These are phyloP conservation scores for Phenganax subtilis DNA, from an alignment of 92 coral and sea anemone species.

Conservation along the genomic window DNA sequence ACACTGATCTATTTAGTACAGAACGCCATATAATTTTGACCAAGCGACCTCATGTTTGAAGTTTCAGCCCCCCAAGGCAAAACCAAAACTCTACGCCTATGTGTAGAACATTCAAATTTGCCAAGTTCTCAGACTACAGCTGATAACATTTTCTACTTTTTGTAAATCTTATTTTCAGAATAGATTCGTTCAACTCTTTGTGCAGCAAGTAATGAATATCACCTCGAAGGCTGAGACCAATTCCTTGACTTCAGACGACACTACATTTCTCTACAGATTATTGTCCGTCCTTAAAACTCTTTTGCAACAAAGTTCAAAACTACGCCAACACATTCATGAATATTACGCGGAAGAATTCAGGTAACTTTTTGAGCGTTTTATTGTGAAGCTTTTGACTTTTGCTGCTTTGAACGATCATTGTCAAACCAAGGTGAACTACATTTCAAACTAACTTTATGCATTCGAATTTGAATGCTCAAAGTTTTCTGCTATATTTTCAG, in stretches of 20 bases:
- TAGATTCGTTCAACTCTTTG: slow-evolving; percentile 60
- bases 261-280: slow-evolving; percentile 71
- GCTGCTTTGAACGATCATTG: too few relatives aligned
- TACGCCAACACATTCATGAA: slow-evolving; percentile 63
- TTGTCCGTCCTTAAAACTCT: slow-evolving; percentile 75
- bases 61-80: too few relatives aligned
- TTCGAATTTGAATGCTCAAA: neutral
- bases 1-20: too few relatives aligned
- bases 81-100: too few relatives aligned
- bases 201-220: slow-evolving; percentile 62
- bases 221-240: slow-evolving; percentile 44
- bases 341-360: slow-evolving; percentile 91
- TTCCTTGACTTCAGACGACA: slow-evolving; percentile 62
- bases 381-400: too few relatives aligned
- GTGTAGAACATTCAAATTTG: neutral
- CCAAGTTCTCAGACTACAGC: too few relatives aligned
- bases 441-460: neutral
- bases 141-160: neutral
- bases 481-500: slow-evolving; percentile 38
- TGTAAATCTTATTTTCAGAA: neutral
- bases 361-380: slow-evolving; percentile 32
- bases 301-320: slow-evolving; percentile 62
- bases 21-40: too few relatives aligned
- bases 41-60: too few relatives aligned
- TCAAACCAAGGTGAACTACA: neutral